Evolutionary conservation across 2,888 invertebrate species (phyloP).

Genomic region (Thereva nobilitata): DNA sequence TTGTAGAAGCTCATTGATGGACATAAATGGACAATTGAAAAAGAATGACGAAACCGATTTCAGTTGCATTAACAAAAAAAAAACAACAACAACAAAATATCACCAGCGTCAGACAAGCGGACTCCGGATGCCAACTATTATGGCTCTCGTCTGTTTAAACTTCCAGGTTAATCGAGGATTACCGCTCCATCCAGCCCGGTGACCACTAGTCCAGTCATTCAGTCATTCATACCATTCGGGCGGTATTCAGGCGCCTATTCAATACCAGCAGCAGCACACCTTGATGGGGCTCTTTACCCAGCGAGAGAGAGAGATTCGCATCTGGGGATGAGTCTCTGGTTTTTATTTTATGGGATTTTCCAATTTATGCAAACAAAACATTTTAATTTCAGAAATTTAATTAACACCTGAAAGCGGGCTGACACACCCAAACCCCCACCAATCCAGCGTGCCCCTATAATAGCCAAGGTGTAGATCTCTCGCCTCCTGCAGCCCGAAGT

Average conservation of each 20-base stretch:
- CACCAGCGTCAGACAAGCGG: background rate
- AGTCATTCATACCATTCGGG: too few species aligned
- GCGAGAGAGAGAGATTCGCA: conserved; percentile 14
- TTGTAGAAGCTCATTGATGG: conserved; percentile 15
- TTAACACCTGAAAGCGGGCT: conserved; percentile 50
- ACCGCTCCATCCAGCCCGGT: conserved; percentile 17
- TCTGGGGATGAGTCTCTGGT: conserved; percentile 23
- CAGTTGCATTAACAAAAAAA: background rate
- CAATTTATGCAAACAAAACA: conserved; percentile 59
- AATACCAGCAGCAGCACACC: conserved; percentile 4
- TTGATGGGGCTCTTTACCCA: background rate
- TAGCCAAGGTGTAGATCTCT: conserved; percentile 43
- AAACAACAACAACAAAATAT: conserved; percentile 1
- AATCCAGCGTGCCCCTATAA: conserved; percentile 33
- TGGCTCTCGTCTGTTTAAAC: conserved; percentile 16
- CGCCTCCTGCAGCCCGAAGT: background rate
- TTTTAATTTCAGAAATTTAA: conserved; percentile 59
- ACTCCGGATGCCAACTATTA: conserved; percentile 13
- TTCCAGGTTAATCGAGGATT: conserved; percentile 32
- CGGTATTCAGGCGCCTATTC: conserved; percentile 17
- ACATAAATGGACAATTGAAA: conserved; percentile 24
- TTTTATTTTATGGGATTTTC: conserved; percentile 51
- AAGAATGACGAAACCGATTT: conserved; percentile 1
- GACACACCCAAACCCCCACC: too few species aligned
- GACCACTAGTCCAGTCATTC: conserved; percentile 4